phyloP scores from a whole-genome alignment of 2,888 invertebrate genomes.

The Leucophenga montana region DNA sequence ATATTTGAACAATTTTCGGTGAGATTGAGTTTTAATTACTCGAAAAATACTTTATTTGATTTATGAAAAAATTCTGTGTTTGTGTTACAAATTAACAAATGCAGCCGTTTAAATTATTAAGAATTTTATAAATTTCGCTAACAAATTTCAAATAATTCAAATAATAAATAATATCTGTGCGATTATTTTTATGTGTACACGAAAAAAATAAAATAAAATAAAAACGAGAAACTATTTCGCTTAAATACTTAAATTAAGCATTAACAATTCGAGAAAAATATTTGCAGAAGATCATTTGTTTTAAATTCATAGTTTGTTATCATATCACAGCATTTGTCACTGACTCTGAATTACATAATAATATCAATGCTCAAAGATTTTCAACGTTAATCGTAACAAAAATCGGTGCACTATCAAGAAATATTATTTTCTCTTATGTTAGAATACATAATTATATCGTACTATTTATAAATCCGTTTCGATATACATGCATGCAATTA shows the following conservation, averaged over 20 bases:
- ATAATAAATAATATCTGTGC: background rate
- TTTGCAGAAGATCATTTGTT: slow-evolving; percentile 43
- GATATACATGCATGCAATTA: slow-evolving; percentile 8
- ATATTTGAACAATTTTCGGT: background rate
- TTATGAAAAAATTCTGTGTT: background rate
- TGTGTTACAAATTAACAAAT: slow-evolving; percentile 17
- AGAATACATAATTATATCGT: background rate
- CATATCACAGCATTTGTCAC: slow-evolving; percentile 60
- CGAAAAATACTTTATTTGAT: background rate
- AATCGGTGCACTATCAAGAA: background rate
- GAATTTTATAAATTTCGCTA: background rate
- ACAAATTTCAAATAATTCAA: background rate
- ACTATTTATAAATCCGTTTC: too few species aligned
- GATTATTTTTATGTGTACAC: background rate
- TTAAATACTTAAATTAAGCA: slow-evolving; percentile 15
- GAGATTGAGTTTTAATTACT: slow-evolving; percentile 1
- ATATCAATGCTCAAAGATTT: background rate
- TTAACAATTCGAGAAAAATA: slow-evolving; percentile 39
- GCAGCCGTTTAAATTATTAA: background rate
- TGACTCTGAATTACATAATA: slow-evolving; percentile 26
- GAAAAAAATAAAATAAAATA: too few species aligned
- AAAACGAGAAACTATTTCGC: background rate
- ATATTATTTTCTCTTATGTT: background rate
- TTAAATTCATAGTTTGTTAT: slow-evolving; percentile 43
- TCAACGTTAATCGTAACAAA: slow-evolving; percentile 5